Evolutionary conservation across 2,797 vertebrate genomes (phyloP).

Genomic region (Acrossocheilus wenchowensis): DNA sequence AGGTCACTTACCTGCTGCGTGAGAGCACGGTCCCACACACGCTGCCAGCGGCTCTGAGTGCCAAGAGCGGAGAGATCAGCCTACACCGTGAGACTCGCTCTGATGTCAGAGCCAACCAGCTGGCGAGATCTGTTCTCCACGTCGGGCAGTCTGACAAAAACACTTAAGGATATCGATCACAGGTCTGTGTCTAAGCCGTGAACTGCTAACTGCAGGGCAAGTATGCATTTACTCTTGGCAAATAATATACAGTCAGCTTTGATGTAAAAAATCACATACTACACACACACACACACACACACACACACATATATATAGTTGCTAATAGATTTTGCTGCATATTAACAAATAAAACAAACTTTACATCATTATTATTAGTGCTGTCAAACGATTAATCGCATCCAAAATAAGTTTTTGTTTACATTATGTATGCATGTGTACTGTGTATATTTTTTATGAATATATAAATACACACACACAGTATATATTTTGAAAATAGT

Average conservation of each 20-base stretch:
- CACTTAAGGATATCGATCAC: slow-evolving; percentile 33
- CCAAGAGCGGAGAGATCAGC: slow-evolving; percentile 1
- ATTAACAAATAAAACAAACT: neutral
- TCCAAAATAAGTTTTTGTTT: too few species aligned
- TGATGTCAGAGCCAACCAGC: slow-evolving; percentile 30
- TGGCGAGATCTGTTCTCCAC: slow-evolving; percentile 34
- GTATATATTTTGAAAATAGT: too few species aligned
- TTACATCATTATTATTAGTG: neutral
- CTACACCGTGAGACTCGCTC: neutral
- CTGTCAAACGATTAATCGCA: too few species aligned
- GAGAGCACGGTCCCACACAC: neutral
- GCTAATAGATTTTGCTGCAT: neutral
- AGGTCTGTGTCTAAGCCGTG: neutral
- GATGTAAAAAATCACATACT: neutral
- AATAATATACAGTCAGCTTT: neutral
- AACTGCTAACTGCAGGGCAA: slow-evolving; percentile 6
- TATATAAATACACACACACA: too few species aligned
- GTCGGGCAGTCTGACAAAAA: slow-evolving; percentile 28
- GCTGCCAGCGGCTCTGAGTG: neutral
- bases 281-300: too few species aligned
- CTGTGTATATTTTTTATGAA: too few species aligned
- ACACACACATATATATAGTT: too few species aligned
- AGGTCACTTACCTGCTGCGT: slow-evolving; percentile 14
- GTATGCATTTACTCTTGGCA: neutral
- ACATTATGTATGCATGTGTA: too few species aligned